phyloP scores from a whole-genome alignment of 2,888 invertebrate genomes.

The Leucozona laternaria region DNA sequence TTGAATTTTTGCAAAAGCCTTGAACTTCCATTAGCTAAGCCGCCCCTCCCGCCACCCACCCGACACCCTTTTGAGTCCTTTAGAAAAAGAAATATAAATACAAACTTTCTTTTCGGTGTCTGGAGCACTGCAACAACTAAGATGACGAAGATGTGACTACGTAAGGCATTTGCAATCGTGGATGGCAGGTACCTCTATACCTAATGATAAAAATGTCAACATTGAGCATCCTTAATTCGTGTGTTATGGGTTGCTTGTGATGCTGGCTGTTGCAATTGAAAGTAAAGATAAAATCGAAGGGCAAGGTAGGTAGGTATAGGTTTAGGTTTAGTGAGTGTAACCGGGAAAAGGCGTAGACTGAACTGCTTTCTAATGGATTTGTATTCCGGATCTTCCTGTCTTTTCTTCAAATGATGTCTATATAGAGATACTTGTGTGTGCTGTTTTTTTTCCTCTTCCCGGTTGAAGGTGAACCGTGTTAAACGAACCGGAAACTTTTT shows the following conservation, averaged over 20 bases:
- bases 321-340: neutral
- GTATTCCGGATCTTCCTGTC: slow-evolving; percentile 53
- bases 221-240: slow-evolving; percentile 67
- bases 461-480: slow-evolving; percentile 72
- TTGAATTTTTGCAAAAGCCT: slow-evolving; percentile 25
- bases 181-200: neutral
- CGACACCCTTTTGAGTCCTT: neutral
- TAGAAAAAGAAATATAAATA: neutral
- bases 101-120: slow-evolving; percentile 16
- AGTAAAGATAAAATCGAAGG: slow-evolving; percentile 59
- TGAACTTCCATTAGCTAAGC: slow-evolving; percentile 53
- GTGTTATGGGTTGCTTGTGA: slow-evolving; percentile 32
- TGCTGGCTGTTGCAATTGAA: slow-evolving; percentile 51
- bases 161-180: slow-evolving; percentile 50
- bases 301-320: slow-evolving; percentile 15
- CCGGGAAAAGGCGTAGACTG: slow-evolving; percentile 45
- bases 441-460: slow-evolving; percentile 1
- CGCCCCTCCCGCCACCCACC: neutral
- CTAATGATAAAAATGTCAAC: slow-evolving; percentile 67
- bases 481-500: slow-evolving; percentile 75
- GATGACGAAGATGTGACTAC: slow-evolving; percentile 46
- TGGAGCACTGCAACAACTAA: slow-evolving; percentile 13
- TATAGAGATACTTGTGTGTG: slow-evolving; percentile 11
- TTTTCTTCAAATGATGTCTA: slow-evolving; percentile 52
- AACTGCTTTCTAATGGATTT: slow-evolving; percentile 70